A percentile compares a stretch with the other conserved stretches of the same genome.
These are phyloP conservation scores for Colinus virginianus DNA, from an alignment of 2,113 vertebrate genomes.

Conservation along the genomic window DNA sequence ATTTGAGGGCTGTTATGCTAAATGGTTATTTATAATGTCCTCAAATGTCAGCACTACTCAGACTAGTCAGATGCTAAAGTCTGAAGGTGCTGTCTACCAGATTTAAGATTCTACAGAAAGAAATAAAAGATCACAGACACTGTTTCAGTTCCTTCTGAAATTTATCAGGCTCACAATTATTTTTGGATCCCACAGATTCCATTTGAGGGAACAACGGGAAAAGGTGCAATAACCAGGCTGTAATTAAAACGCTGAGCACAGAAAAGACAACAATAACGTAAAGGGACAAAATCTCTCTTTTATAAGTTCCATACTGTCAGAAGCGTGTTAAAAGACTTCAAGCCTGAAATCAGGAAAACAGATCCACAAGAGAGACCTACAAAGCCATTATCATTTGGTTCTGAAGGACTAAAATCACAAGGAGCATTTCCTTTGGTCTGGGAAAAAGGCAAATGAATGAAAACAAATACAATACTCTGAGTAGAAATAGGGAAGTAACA, in stretches of 20 bases:
- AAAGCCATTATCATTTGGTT: constrained; percentile 27
- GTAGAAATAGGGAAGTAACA: background rate
- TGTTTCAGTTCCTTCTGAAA: background rate
- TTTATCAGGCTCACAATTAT: constrained; percentile 38
- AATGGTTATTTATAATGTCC: constrained; percentile 5
- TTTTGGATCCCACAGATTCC: constrained; percentile 37
- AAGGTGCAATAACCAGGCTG: background rate
- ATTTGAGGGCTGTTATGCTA: background rate
- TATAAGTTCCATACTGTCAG: background rate
- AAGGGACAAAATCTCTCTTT: background rate
- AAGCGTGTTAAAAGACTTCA: constrained; percentile 33
- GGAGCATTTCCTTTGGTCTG: background rate
- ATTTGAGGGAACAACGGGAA: background rate
- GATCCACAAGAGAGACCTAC: background rate
- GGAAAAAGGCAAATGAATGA: background rate
- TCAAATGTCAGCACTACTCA: background rate
- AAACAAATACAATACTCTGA: constrained; percentile 27
- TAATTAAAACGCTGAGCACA: constrained; percentile 45
- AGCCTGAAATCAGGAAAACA: constrained; percentile 6
- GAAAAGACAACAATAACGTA: background rate
- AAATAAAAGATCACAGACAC: background rate
- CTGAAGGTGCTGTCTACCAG: background rate
- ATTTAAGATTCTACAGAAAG: background rate
- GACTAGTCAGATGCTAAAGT: background rate
- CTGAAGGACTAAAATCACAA: background rate